phyloP scores from a whole-genome alignment of 2,113 vertebrate species.

The Oreocharis arfaki region DNA sequence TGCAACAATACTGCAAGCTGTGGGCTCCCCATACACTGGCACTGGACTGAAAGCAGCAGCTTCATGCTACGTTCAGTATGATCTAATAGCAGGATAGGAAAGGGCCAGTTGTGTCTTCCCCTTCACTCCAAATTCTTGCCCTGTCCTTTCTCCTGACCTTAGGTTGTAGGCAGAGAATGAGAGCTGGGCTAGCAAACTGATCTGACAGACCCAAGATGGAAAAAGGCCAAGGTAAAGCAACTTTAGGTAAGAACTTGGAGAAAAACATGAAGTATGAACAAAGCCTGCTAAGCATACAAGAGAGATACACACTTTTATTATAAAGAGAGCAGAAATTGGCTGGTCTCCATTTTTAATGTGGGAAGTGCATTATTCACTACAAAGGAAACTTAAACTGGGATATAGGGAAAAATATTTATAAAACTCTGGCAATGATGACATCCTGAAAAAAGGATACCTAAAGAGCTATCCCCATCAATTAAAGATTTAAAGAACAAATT shows the following conservation, averaged over 20 bases:
- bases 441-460: not conserved
- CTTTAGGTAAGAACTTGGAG: not conserved
- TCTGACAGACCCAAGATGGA: not conserved
- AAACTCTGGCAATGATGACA: not conserved
- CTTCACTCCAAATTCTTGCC: not conserved
- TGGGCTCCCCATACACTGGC: not conserved
- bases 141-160: not conserved
- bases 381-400: not conserved
- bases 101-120: not conserved
- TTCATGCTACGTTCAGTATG: not conserved
- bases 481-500: not conserved
- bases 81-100: not conserved
- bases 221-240: not conserved
- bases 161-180: not conserved
- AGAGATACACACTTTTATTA: not conserved
- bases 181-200: not conserved
- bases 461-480: not conserved
- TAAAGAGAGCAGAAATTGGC: not conserved
- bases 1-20: not conserved
- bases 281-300: not conserved
- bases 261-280: not conserved
- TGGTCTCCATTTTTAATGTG: not conserved
- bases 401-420: not conserved
- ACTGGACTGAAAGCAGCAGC: not conserved
- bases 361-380: not conserved